These are phyloP conservation scores for Apus apus DNA, from an alignment of 2,113 vertebrate genomes.

Conservation along the genomic window DNA sequence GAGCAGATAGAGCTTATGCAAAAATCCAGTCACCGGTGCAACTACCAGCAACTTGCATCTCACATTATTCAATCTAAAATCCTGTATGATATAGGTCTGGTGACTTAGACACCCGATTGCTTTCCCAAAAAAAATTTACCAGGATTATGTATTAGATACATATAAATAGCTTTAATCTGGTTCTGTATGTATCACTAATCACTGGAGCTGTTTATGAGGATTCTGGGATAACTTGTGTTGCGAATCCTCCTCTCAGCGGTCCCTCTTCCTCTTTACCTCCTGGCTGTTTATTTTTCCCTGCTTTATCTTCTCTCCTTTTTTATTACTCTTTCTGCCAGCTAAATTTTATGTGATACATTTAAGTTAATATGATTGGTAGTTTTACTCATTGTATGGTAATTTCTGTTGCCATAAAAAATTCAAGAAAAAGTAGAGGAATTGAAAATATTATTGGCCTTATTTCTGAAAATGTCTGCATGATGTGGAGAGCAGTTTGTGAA, in stretches of 20 bases:
- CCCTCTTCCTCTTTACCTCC: neutral
- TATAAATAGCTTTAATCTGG: neutral
- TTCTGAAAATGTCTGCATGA: neutral
- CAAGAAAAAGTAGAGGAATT: neutral
- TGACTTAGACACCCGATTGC: neutral
- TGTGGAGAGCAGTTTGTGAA: neutral
- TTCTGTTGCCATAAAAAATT: neutral
- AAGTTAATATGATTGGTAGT: neutral
- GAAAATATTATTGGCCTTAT: neutral
- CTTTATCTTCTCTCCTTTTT: neutral
- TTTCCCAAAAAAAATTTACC: neutral
- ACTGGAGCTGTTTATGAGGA: rapidly evolving
- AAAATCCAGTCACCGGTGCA: neutral
- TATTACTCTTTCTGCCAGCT: neutral
- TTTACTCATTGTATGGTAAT: neutral
- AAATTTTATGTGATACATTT: conserved; percentile 9
- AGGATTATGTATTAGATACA: neutral
- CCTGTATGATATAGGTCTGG: neutral
- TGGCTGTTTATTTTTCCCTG: neutral
- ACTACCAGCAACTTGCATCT: neutral
- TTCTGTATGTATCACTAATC: neutral
- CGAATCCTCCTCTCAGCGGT: neutral
- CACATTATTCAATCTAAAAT: neutral
- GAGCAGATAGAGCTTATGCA: neutral
- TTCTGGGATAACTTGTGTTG: neutral